Evolutionary conservation across 2,797 vertebrate species (phyloP).

Genomic region (Phrynocephalus forsythii): DNA sequence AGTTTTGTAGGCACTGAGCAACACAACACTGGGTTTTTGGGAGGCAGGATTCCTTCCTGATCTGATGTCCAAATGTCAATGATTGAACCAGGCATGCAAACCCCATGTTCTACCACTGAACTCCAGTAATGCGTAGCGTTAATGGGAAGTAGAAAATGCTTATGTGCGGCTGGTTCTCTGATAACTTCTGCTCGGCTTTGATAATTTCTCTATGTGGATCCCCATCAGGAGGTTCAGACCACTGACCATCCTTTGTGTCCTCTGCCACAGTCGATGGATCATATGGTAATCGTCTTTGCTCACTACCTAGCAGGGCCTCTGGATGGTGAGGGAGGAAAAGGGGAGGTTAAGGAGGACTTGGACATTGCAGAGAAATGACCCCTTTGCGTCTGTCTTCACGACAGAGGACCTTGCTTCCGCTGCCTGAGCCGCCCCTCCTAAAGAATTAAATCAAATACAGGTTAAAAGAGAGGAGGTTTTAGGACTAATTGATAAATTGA

Average conservation of each 20-base stretch:
- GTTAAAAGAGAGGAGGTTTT: too few relatives aligned
- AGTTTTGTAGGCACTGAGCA: background rate
- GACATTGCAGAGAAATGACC: too few relatives aligned
- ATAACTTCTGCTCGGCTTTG: background rate
- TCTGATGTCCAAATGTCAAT: background rate
- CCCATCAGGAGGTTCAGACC: background rate
- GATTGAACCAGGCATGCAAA: background rate
- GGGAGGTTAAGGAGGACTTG: too few relatives aligned
- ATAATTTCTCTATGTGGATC: background rate
- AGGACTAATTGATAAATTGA: too few relatives aligned
- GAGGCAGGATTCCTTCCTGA: background rate
- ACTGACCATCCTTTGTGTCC: slow-evolving; percentile 2
- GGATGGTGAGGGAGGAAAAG: too few relatives aligned
- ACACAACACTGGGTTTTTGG: background rate
- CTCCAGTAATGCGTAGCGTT: background rate
- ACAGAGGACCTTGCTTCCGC: too few relatives aligned
- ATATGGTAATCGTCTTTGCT: slow-evolving; percentile 36
- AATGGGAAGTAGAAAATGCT: background rate
- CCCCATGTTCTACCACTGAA: background rate
- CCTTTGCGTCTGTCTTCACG: too few relatives aligned
- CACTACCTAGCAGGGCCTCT: slow-evolving; percentile 32
- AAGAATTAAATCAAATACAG: too few relatives aligned
- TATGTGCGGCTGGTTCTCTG: background rate
- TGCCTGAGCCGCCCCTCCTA: too few relatives aligned
- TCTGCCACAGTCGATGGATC: slow-evolving; percentile 29